Evolutionary conservation across 2,888 invertebrate genomes (phyloP), one percentile per base, ranked within the genome.

Genomic region (Nomada hirtipes): DNA sequence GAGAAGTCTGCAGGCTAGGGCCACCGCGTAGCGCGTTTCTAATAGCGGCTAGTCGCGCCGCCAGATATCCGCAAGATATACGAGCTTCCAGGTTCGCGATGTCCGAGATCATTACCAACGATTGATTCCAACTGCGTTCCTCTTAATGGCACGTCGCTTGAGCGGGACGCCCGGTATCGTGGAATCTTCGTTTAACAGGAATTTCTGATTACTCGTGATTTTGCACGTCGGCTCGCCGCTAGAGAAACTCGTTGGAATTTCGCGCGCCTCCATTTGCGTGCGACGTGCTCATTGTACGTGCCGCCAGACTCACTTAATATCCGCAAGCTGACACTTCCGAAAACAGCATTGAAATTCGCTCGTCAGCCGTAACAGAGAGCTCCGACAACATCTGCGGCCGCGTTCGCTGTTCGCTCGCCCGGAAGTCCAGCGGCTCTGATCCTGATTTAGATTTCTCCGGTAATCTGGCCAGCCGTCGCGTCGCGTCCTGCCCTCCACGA

Each of bases 401-500:
- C 42, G 67, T 69, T 67, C n/a, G 55, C 44, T 57, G 72, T 55
- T 57, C 72, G 64, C 64, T 67, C 53, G 63, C 59, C 83, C 86
- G 83, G 86, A 87, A 89, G 80, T 89, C 71, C 60, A 60, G 36
- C 75, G 67, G 55, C 72, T 68, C 72, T 88, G 86, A 87, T 87
- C 86, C 86, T 88, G 88, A 88, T 88, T 88, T 88, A 88, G 89
- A 84, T 86, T 82, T 85, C 83, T 53, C 79, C 68, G 78, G 76
- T 88, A 89, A 88, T 88, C 89, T 86, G 82, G 69, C 53, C 52
- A n/a, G 53, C 69, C 70, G 77, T 73, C 59, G 72, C 70, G 77
- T 73, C 59, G 72, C 69, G 72, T 65, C 71, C 60, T 69, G 57
- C 70, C 65, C 77, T 76, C 36, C 70, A 18, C 69, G 85, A 87